These are phyloP conservation scores for Macaria liturata DNA, from an alignment of 2,888 invertebrate species.

Conservation along the genomic window DNA sequence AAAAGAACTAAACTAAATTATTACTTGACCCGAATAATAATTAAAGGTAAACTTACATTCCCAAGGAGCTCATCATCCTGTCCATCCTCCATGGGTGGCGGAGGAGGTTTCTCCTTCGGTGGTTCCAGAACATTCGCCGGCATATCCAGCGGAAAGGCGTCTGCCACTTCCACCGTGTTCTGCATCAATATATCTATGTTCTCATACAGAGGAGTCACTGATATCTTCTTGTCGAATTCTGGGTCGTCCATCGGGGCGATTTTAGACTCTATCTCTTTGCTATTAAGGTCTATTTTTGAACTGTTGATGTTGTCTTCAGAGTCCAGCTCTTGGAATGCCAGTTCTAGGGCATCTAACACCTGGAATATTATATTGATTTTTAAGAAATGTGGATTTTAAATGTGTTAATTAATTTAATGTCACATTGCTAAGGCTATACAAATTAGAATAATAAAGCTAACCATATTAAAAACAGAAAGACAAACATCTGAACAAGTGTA, in stretches of 20 bases:
- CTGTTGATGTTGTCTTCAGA: constrained; percentile 63
- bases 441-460: constrained; percentile 33
- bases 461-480: constrained; percentile 30
- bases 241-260: constrained; percentile 35
- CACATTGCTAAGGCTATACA: constrained; percentile 17
- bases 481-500: constrained; percentile 27
- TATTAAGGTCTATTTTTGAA: constrained; percentile 61
- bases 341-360: constrained; percentile 85
- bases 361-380: constrained; percentile 49
- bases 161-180: constrained; percentile 52
- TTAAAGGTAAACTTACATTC: constrained; percentile 60
- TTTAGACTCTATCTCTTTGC: constrained; percentile 37
- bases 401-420: background rate
- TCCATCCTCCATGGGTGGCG: constrained; percentile 86
- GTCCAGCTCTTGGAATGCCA: constrained; percentile 85
- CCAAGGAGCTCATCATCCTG: constrained; percentile 71
- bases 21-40: too few relatives aligned
- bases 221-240: constrained; percentile 64
- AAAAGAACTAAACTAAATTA: too few relatives aligned
- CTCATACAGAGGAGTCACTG: constrained; percentile 83
- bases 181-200: constrained; percentile 84
- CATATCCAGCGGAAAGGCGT: constrained; percentile 82
- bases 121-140: constrained; percentile 86
- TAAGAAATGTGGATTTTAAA: constrained; percentile 6
- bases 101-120: constrained; percentile 94